Evolutionary conservation across 2,888 invertebrate genomes (phyloP), one percentile per base, ranked within the genome.

Genomic region (Epirrhoe tristata): DNA sequence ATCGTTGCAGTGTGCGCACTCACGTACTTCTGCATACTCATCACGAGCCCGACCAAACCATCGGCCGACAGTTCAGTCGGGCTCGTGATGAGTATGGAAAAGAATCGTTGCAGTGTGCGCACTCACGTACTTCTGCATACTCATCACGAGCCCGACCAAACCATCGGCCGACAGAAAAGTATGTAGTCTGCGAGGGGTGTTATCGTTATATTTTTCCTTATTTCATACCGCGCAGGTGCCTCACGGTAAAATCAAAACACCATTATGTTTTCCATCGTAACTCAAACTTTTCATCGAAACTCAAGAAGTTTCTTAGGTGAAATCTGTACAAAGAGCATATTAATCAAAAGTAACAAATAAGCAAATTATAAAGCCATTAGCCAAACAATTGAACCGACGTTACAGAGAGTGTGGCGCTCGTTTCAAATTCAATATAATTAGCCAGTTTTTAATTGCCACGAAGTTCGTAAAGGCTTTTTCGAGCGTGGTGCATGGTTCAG

Each of bases 401-500:
- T 63, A 66, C 69, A 55, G 54, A 56, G 54, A 31, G 58, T 66
- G 59, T 66, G 16, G 54, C 58, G 55, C 32, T 12, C 24, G 24
- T 24, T 65, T 48, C 56, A 36, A 59, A 68, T 60, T 68, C 66
- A 58, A 68, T 66, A 64, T 66, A 70, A 70, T 71, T 66, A 68
- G 61, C 61, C 63, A 62, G 66, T 59, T 71, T 71, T 68, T 68
- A 68, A 71, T 71, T 68, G 66, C 63, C 46, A 10, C 17, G 17
- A 67, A 65, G 57, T 65, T 56, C n/a, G 48, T 53, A 39, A 48
- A 59, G 65, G 62, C 48, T 8, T 43, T 43, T 53, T n/a, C 57
- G 59, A 6, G 34, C 48, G 32, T 7, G 32, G 3, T 31, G 17
- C 50, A 17, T 34, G n/a, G 3, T 17, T n/a, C 50, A 39, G 10